These are phyloP conservation scores for Gymnodraco acuticeps DNA, from an alignment of 2,797 vertebrate species.

Conservation along the genomic window DNA sequence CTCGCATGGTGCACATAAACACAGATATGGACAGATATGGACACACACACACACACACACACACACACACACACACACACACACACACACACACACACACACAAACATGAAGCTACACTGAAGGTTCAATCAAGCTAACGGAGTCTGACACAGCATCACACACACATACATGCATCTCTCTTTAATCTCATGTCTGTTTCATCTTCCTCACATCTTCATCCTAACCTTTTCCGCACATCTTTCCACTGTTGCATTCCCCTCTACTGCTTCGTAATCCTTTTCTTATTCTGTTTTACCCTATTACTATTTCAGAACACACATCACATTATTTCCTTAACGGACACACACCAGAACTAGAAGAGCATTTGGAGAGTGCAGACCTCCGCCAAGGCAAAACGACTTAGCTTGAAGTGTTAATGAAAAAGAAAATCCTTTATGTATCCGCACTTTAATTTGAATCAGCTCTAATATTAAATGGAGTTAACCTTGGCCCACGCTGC, in stretches of 20 bases:
- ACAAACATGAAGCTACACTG: slow-evolving; percentile 3
- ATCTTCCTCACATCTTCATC: slow-evolving; percentile 23
- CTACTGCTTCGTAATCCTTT: background rate
- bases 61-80: slow-evolving; percentile 11
- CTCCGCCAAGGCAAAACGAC: no score
- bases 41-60: slow-evolving; percentile 19
- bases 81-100: slow-evolving; percentile 31
- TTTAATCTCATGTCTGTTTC: slow-evolving; percentile 29
- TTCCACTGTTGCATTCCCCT: background rate
- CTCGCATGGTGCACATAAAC: slow-evolving; percentile 25
- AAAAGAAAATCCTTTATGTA: no score
- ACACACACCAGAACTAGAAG: slow-evolving; percentile 15
- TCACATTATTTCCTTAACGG: slow-evolving; percentile 8
- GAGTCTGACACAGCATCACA: slow-evolving; percentile 59
- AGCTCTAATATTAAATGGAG: no score
- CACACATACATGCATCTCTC: slow-evolving; percentile 27
- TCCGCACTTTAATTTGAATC: no score
- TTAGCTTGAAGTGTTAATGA: no score
- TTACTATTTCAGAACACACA: background rate
- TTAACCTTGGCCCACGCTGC: no score
- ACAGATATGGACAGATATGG: background rate
- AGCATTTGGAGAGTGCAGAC: no score
- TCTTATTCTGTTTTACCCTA: slow-evolving; percentile 9
- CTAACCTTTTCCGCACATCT: slow-evolving; percentile 7
- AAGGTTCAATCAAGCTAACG: slow-evolving; percentile 47